Conservation (phyloP, 2,888 invertebrate genomes). For the Tribolium freemani region DNA sequence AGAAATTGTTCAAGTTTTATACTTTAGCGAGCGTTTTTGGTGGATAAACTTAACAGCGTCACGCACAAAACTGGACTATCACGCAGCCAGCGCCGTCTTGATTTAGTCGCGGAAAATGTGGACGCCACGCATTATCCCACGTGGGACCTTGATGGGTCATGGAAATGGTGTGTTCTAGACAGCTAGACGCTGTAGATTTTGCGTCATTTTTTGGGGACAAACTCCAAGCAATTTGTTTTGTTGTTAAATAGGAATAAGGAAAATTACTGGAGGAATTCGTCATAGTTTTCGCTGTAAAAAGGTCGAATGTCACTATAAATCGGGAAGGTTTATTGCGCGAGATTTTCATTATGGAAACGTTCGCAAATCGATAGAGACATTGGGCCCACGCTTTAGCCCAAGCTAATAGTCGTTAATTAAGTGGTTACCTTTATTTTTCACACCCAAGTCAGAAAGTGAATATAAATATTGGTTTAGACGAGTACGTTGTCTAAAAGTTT, state of each 20-base stretch:
- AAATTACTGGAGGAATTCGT: not conserved
- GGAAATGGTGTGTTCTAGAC: constrained; percentile 9
- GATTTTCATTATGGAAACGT: constrained; percentile 4
- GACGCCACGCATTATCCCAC: constrained; percentile 28
- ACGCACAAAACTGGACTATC: constrained; percentile 18
- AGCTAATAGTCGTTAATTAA: not conserved
- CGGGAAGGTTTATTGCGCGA: not conserved
- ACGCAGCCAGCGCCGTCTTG: not conserved
- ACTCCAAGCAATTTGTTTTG: not conserved
- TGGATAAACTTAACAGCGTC: not conserved
- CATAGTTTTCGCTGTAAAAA: not conserved
- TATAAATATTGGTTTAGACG: not conserved
- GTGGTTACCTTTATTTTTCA: no score
- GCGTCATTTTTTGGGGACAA: constrained; percentile 16
- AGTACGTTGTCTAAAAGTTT: not conserved
- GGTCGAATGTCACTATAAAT: not conserved
- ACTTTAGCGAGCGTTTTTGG: not conserved
- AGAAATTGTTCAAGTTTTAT: not conserved
- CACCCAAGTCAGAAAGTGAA: no score
- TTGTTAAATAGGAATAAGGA: not conserved
- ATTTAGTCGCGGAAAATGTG: constrained; percentile 16
- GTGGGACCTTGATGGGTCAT: constrained; percentile 21
- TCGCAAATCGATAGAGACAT: constrained; percentile 3
- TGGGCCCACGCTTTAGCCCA: not conserved
- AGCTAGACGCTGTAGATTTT: constrained; percentile 15